Percentiles rank a stretch among this genome's conserved stretches.
phyloP scores from a whole-genome alignment of 2,888 invertebrate genomes.

The Pollenia labialis region DNA sequence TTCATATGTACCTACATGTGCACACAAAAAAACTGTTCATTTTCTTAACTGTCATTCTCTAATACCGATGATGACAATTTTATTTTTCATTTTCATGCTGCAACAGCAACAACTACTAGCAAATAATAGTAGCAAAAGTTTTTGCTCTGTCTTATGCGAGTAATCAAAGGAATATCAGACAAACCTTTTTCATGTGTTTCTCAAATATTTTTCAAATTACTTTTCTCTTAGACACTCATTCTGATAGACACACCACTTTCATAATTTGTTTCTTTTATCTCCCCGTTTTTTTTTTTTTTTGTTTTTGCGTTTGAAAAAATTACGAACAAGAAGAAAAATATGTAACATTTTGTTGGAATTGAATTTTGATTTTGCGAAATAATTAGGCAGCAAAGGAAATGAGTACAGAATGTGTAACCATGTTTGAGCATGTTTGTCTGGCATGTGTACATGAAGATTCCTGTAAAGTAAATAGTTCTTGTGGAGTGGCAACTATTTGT shows the following conservation, averaged over 20 bases:
- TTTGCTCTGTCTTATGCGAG: not conserved
- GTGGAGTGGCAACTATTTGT: not conserved
- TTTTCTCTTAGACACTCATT: not conserved
- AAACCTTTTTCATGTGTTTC: conserved; percentile 59
- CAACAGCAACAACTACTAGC: not conserved
- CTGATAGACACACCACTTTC: not conserved
- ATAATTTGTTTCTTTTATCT: not conserved
- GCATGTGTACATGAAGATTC: conserved; percentile 7
- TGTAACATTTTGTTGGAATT: conserved; percentile 19
- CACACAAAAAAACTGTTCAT: not conserved
- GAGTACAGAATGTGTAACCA: conserved; percentile 14
- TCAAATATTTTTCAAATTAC: not conserved
- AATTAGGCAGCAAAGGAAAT: conserved; percentile 52
- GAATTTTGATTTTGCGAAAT: conserved; percentile 53
- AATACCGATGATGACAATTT: conserved; percentile 49
- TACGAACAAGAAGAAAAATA: not conserved
- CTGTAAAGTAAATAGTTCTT: conserved; percentile 21
- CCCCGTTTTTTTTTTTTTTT: not conserved
- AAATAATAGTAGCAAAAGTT: not conserved
- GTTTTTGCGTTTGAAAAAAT: not conserved
- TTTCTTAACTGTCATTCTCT: not conserved
- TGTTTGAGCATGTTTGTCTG: conserved; percentile 11
- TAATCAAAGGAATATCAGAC: conserved; percentile 50
- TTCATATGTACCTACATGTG: not conserved
- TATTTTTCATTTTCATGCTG: conserved; percentile 12